Evolutionary conservation across 2,113 vertebrate genomes (phyloP).

Genomic region (Aegypius monachus): DNA sequence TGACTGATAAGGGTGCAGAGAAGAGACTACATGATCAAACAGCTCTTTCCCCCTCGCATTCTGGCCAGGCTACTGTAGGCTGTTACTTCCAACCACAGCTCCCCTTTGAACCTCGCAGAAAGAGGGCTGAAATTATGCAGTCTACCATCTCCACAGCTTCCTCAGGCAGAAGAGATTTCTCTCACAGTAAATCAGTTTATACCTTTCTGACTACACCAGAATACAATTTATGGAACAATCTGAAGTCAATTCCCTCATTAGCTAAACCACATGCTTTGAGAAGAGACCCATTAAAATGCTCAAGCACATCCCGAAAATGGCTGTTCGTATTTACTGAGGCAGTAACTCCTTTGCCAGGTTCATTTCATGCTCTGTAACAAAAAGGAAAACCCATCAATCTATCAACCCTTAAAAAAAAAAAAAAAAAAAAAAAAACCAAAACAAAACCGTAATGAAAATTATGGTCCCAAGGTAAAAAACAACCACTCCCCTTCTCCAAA

Average conservation of each 20-base stretch:
- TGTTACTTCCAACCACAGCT: not conserved
- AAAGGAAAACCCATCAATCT: not conserved
- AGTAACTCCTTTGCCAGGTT: not conserved
- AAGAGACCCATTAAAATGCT: not conserved
- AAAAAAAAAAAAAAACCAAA: not conserved
- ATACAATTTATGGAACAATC: constrained; percentile 36
- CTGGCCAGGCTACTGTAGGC: not conserved
- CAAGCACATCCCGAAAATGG: not conserved
- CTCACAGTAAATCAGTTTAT: constrained; percentile 27
- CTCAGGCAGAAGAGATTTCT: not conserved
- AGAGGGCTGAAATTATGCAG: not conserved
- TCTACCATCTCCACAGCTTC: not conserved
- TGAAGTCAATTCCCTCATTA: constrained; percentile 26
- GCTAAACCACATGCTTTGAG: not conserved
- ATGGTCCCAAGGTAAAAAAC: not conserved
- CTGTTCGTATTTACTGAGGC: not conserved
- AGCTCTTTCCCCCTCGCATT: not conserved
- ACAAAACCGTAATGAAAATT: not conserved
- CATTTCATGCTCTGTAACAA: not conserved
- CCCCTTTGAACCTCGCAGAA: not conserved
- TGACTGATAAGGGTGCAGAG: not conserved
- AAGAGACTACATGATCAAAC: not conserved
- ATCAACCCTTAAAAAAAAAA: not conserved
- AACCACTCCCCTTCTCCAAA: not conserved
- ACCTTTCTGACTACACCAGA: constrained; percentile 8